Conservation (phyloP, 2,113 vertebrate species). For the Urocitellus parryii region DNA sequence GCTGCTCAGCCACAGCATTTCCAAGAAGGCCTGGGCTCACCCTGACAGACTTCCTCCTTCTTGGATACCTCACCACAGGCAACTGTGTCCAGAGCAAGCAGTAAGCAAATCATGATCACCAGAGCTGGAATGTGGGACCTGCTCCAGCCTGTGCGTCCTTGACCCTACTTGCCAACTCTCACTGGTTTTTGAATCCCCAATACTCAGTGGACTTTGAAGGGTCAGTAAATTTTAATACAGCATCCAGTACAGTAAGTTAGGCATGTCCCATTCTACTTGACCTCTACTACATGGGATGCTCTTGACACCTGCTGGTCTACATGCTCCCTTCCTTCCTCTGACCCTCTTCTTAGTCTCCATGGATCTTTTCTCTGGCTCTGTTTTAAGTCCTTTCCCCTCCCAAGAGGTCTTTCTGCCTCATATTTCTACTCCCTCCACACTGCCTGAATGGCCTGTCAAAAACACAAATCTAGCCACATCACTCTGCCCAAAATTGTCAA, state of each 20-base stretch:
- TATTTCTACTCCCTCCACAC: not conserved
- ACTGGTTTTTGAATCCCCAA: not conserved
- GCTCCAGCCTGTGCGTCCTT: rapidly evolving
- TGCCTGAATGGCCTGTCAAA: not conserved
- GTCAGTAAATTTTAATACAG: not conserved
- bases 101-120: not conserved
- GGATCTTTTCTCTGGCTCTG: not conserved
- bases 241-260: not conserved
- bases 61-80: not conserved
- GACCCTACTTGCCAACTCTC: rapidly evolving
- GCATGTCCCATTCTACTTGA: not conserved
- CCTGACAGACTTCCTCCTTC: constrained; percentile 45
- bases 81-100: not conserved
- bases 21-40: constrained; percentile 65
- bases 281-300: not conserved
- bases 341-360: not conserved
- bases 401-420: not conserved
- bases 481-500: not conserved
- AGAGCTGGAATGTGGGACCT: not conserved
- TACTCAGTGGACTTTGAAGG: not conserved
- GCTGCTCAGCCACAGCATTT: constrained; percentile 59
- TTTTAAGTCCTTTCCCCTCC: not conserved
- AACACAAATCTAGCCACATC: not conserved
- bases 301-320: not conserved
- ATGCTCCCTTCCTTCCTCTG: not conserved